These are phyloP conservation scores for Neocrepidodera transversa DNA, from an alignment of 2,888 invertebrate species.

Conservation along the genomic window DNA sequence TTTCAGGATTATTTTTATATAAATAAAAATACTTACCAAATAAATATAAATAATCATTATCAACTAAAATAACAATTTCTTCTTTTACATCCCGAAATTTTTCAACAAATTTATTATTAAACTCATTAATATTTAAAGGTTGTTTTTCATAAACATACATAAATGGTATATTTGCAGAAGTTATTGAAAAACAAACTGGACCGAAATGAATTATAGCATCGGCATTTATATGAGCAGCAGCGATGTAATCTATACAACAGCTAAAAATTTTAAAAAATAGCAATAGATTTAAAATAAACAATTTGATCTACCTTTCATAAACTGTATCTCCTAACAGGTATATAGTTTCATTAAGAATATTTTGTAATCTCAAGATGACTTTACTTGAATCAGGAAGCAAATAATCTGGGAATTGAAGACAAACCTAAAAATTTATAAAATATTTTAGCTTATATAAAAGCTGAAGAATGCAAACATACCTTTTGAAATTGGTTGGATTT, in stretches of 20 bases:
- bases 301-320: constrained; percentile 76
- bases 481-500: constrained; percentile 68
- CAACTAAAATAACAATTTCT: constrained; percentile 69
- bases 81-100: constrained; percentile 55
- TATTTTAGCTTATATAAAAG: too few species aligned
- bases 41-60: constrained; percentile 70
- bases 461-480: constrained; percentile 59
- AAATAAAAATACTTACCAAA: constrained; percentile 65
- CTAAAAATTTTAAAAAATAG: constrained; percentile 60
- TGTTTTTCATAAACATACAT: constrained; percentile 74
- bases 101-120: constrained; percentile 54
- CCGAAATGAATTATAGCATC: constrained; percentile 93
- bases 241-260: constrained; percentile 89
- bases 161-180: constrained; percentile 74
- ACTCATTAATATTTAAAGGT: constrained; percentile 62
- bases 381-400: constrained; percentile 73
- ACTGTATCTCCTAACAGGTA: constrained; percentile 91
- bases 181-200: constrained; percentile 82
- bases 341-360: constrained; percentile 65
- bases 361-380: constrained; percentile 66
- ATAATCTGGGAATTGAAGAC: constrained; percentile 90
- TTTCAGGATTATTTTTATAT: not conserved
- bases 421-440: constrained; percentile 68
- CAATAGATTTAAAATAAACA: not conserved
- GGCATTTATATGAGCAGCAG: constrained; percentile 85